Conservation (phyloP, 2,888 invertebrate species). For the Eustalomyia histrio region DNA sequence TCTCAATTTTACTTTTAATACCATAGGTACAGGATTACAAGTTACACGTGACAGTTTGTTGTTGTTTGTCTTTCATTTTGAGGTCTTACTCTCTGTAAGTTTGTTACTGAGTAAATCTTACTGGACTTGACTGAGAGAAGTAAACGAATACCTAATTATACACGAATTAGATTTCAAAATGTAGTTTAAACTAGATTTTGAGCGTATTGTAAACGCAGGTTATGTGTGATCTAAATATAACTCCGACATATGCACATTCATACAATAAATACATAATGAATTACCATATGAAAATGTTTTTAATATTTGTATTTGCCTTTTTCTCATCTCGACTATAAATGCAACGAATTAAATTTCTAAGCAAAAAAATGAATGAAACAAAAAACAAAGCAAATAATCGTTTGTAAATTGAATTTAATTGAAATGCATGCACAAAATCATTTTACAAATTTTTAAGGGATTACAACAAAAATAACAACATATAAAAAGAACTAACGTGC, state of each 20-base stretch:
- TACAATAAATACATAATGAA: neutral
- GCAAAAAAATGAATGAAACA: conserved; percentile 21
- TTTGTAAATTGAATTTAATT: conserved; percentile 54
- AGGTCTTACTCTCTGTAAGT: too few species aligned
- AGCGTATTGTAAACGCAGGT: too few species aligned
- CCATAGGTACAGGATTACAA: too few species aligned
- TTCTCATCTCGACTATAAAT: conserved; percentile 27
- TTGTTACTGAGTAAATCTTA: too few species aligned
- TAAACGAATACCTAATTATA: too few species aligned
- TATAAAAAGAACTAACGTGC: neutral
- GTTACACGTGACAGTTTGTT: too few species aligned
- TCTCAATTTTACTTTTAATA: too few species aligned
- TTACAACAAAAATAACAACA: neutral
- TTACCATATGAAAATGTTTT: conserved; percentile 24
- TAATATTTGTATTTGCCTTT: conserved; percentile 46
- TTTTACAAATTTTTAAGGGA: neutral
- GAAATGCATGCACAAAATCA: conserved; percentile 44
- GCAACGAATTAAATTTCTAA: conserved; percentile 48
- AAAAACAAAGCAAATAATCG: conserved; percentile 39
- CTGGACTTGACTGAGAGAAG: too few species aligned
- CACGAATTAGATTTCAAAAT: too few species aligned
- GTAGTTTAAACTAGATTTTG: too few species aligned
- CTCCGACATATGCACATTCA: neutral
- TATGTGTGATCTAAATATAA: too few species aligned
- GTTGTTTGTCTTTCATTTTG: too few species aligned